phyloP scores from a whole-genome alignment of 1,140 invertebrate species.

The Lordiphosa mommai region DNA sequence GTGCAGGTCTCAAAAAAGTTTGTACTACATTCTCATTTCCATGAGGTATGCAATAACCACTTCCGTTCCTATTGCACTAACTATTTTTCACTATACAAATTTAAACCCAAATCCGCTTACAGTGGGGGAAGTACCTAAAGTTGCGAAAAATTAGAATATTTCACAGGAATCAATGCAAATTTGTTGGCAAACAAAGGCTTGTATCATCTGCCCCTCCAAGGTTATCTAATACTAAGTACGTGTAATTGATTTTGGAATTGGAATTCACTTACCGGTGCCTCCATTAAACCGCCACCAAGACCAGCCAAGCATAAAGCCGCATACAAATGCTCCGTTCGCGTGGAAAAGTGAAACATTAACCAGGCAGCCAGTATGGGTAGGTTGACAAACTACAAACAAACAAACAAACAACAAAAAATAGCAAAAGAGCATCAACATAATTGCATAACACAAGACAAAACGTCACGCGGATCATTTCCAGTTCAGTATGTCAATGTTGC shows the following conservation, averaged over 20 bases:
- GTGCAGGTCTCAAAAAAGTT: too few relatives aligned
- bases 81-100: neutral
- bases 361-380: slow-evolving; percentile 87
- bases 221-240: neutral
- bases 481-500: slow-evolving; percentile 58
- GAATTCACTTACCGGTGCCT: slow-evolving; percentile 85
- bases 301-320: slow-evolving; percentile 85
- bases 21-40: too few relatives aligned
- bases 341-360: slow-evolving; percentile 85
- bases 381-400: slow-evolving; percentile 80
- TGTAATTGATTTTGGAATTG: slow-evolving; percentile 16
- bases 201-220: neutral
- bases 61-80: too few relatives aligned
- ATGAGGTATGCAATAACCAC: too few relatives aligned
- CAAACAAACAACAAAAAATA: neutral
- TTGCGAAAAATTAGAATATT: neutral
- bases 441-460: slow-evolving; percentile 36
- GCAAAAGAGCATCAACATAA: slow-evolving; percentile 47
- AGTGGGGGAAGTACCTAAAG: neutral
- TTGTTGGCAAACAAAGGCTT: slow-evolving; percentile 1
- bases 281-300: slow-evolving; percentile 86
- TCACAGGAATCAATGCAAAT: slow-evolving; percentile 21
- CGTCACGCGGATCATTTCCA: slow-evolving; percentile 39
- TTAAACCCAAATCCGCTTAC: neutral
- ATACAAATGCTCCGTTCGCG: slow-evolving; percentile 83